phyloP scores from a whole-genome alignment of 2,797 vertebrate genomes.

The Ptychadena robeensis region DNA sequence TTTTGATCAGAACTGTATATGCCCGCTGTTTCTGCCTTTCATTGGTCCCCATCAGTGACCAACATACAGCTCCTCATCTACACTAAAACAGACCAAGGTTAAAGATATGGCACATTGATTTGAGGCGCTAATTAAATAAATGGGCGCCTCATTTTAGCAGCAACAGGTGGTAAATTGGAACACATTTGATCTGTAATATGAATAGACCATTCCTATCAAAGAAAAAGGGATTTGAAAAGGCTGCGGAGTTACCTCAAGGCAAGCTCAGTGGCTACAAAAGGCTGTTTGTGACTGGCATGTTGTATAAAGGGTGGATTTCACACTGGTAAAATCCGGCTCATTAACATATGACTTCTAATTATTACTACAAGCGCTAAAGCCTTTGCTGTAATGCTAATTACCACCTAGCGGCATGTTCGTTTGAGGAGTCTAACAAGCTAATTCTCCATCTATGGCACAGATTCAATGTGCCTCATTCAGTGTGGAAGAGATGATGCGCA shows the following conservation, averaged over 20 bases:
- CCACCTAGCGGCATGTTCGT: conserved; percentile 42
- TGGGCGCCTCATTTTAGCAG: conserved; percentile 26
- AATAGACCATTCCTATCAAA: conserved; percentile 44
- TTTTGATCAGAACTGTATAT: no score
- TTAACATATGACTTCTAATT: conserved; percentile 60
- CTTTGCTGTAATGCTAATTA: conserved; percentile 37
- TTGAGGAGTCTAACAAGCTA: conserved; percentile 11
- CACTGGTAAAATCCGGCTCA: conserved; percentile 46
- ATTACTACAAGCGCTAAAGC: conserved; percentile 23
- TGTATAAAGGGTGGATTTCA: conserved; percentile 46
- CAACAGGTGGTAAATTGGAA: conserved; percentile 53
- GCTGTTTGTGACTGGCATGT: conserved; percentile 45
- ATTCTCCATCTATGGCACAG: background rate
- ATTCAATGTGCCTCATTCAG: background rate
- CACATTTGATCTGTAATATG: conserved; percentile 19
- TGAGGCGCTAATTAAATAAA: conserved; percentile 45
- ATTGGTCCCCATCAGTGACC: background rate
- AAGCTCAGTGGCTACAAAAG: conserved; percentile 41
- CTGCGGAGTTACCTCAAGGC: conserved; percentile 40
- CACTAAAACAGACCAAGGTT: background rate
- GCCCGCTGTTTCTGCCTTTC: background rate
- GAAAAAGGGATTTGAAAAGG: conserved; percentile 6
- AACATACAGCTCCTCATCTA: background rate
- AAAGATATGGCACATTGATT: background rate
- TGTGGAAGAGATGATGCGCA: background rate